Conservation (phyloP, 1,140 invertebrate genomes). For the Zophobas morio region DNA sequence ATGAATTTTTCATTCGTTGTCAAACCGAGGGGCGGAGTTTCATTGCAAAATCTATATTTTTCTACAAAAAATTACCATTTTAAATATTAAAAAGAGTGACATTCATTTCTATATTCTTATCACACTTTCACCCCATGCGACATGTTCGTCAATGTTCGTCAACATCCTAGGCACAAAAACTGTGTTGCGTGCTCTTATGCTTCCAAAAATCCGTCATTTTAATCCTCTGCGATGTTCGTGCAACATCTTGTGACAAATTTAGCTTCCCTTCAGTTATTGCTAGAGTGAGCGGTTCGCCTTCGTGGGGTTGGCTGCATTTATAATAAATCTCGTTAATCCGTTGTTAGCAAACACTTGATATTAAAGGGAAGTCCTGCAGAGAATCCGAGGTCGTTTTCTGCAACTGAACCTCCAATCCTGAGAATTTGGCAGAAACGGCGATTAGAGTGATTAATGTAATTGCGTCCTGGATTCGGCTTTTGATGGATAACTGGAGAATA, state of each 20-base stretch:
- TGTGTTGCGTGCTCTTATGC: neutral
- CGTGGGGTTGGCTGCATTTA: conserved; percentile 3
- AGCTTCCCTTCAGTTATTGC: neutral
- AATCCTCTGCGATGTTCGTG: neutral
- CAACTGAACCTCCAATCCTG: conserved; percentile 1
- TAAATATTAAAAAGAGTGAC: too few species aligned
- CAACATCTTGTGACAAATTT: neutral
- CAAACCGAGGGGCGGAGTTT: too few species aligned
- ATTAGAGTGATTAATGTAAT: conserved; percentile 15
- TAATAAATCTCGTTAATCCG: conserved; percentile 32
- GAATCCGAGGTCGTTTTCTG: neutral
- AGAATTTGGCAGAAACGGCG: conserved; percentile 5
- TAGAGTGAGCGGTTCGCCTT: neutral
- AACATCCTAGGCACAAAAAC: too few species aligned
- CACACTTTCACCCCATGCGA: too few species aligned
- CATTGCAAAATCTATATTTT: too few species aligned
- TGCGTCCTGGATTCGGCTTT: conserved; percentile 10
- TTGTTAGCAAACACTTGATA: conserved; percentile 28
- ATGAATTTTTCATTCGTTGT: too few species aligned
- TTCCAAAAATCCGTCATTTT: neutral
- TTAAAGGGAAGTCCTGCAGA: neutral
- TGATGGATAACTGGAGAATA: conserved; percentile 11
- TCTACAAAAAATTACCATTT: too few species aligned
- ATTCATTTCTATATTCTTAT: too few species aligned
- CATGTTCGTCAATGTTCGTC: too few species aligned